A percentile compares a stretch with the other conserved stretches of the same genome.
Conservation (phyloP, 2,888 invertebrate genomes). For the Marasmarcha lunaedactyla region DNA sequence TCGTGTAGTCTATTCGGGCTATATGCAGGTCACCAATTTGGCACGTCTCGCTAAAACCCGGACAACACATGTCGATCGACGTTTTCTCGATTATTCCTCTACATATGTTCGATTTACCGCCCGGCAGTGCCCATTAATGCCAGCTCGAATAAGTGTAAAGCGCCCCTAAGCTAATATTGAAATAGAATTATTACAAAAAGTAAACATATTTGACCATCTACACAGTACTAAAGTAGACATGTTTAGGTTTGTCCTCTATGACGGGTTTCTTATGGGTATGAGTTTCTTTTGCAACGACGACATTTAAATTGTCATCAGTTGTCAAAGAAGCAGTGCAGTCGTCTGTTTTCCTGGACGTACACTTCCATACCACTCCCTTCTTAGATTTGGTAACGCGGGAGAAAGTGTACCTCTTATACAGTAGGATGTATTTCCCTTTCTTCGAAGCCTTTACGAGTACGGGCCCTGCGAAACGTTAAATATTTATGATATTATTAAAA, state of each 20-base stretch:
- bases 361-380: conserved; percentile 53
- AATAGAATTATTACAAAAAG: too few relatives aligned
- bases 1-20: too few relatives aligned
- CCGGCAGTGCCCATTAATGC: too few relatives aligned
- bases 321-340: conserved; percentile 37
- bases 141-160: too few relatives aligned
- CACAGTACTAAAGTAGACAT: conserved; percentile 49
- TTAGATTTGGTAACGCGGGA: conserved; percentile 43
- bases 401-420: conserved; percentile 38
- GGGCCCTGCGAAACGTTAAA: conserved; percentile 31
- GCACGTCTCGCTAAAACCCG: too few relatives aligned
- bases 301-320: conserved; percentile 42
- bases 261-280: conserved; percentile 36
- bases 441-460: conserved; percentile 42
- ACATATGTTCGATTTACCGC: too few relatives aligned
- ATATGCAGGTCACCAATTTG: too few relatives aligned
- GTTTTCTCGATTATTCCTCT: too few relatives aligned
- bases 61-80: too few relatives aligned
- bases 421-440: conserved; percentile 35
- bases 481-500: not conserved
- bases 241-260: conserved; percentile 35
- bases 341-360: conserved; percentile 37
- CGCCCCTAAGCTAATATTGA: too few relatives aligned
- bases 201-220: too few relatives aligned
- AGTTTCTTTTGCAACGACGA: conserved; percentile 30